These are phyloP conservation scores for Scleropages formosus DNA, from an alignment of 2,797 vertebrate species.

Conservation along the genomic window DNA sequence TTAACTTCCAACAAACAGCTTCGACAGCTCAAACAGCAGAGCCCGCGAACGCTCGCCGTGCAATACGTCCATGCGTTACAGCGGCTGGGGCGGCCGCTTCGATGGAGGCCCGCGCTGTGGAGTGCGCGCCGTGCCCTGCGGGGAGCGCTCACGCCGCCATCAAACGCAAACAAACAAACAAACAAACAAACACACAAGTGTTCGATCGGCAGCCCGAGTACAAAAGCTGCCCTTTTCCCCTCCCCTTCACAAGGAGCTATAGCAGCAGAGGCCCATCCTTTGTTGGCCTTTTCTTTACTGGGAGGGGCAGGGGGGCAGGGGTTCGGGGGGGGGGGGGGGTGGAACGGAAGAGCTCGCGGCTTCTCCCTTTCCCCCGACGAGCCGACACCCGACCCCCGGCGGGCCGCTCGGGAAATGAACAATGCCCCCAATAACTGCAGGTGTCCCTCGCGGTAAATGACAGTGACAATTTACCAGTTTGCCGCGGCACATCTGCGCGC, in stretches of 20 bases:
- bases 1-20: too few relatives aligned
- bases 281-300: too few relatives aligned
- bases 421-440: constrained; percentile 47
- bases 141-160: neutral
- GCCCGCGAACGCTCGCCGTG: too few relatives aligned
- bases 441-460: constrained; percentile 55
- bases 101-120: too few relatives aligned
- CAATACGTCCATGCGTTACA: too few relatives aligned
- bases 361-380: neutral
- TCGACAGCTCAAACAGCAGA: too few relatives aligned
- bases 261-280: constrained; percentile 1
- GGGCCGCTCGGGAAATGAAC: constrained; percentile 40
- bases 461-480: constrained; percentile 50
- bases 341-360: too few relatives aligned
- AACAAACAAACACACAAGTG: neutral
- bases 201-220: neutral
- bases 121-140: too few relatives aligned
- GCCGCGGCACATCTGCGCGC: constrained; percentile 41
- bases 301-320: too few relatives aligned
- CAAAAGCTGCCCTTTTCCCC: neutral
- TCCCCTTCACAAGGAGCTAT: neutral
- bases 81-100: too few relatives aligned
- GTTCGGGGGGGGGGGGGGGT: too few relatives aligned
- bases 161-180: neutral
- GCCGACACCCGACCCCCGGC: constrained; percentile 28